Evolutionary conservation across 2,113 vertebrate species (phyloP).

Genomic region (Hystrix cristata): DNA sequence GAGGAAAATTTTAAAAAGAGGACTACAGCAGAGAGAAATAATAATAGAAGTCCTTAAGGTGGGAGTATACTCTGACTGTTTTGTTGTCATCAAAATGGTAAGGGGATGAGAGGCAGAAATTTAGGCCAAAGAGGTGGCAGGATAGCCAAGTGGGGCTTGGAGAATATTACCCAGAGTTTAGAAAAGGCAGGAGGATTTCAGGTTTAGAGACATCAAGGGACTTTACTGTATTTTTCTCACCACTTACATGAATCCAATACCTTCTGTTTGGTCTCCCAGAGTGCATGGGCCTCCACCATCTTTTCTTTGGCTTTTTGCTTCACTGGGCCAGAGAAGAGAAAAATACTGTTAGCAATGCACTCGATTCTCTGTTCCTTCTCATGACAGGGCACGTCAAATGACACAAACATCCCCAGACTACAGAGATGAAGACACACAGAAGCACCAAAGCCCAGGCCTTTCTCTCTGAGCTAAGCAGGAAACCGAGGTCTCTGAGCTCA

Average conservation of each 20-base stretch:
- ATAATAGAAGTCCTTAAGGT: background rate
- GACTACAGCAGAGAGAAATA: background rate
- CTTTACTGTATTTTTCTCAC: background rate
- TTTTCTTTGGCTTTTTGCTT: background rate
- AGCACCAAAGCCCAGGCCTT: background rate
- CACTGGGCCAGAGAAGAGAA: background rate
- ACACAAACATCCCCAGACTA: background rate
- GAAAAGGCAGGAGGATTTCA: background rate
- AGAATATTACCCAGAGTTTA: background rate
- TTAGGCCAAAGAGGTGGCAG: background rate
- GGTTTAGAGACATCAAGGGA: background rate
- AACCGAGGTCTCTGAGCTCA: background rate
- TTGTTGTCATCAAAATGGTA: background rate
- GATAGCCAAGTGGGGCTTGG: background rate
- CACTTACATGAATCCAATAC: conserved; percentile 42
- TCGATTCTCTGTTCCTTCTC: background rate
- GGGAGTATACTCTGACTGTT: background rate
- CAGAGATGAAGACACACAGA: background rate
- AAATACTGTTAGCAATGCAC: background rate
- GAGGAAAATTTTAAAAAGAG: background rate
- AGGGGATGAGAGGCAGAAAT: background rate
- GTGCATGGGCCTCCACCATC: background rate
- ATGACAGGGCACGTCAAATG: background rate
- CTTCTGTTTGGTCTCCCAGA: conserved; percentile 26
- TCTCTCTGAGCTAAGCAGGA: background rate